Base-by-base conservation (phyloP, 2,888 invertebrate species). In the Trypoxylon attenuatum region DNA sequence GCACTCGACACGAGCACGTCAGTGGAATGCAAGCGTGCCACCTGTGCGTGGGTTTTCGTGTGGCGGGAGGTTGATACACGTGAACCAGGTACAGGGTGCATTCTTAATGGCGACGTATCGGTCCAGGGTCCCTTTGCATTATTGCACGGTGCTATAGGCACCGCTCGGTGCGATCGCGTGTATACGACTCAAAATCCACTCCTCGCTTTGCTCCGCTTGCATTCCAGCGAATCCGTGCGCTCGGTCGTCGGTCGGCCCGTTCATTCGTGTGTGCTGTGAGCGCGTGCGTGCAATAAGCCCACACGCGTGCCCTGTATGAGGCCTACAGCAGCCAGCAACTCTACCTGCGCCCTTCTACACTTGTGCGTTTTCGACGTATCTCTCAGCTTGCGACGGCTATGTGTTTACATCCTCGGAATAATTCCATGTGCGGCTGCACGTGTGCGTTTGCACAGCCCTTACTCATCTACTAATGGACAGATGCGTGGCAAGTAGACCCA, bases 121-220 rank as follows among this genome's bases (percentile, higher is more conserved):
- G 33, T 29, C 13, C 42, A 25, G 4, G 23, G 33, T 23, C 58
- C 47, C 27, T 71, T 68, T 67, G 66, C 52, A 59, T 71, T 63
- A 66, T 63, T 58, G 62, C 46, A 47, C 23, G n/a, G 23, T n/a
- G n/a, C n/a, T n/a, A n/a, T n/a, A n/a, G 58, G 46, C 58, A 46
- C 46, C 13, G 41, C 13, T 43, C 16, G 18, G 22, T n/a, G n/a
- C 19, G 33, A 18, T n/a, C 13, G 42, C 27, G 52, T 1, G 21
- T 25, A 67, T 59, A 61, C 67, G 68, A 71, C 60, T 68, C 56
- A 66, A 71, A 56, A 61, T 63, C 62, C 56, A 50, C 65, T 64
- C 57, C 57, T 79, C 73, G 70, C 74, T 72, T 78, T 79, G 81
- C 79, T 82, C 80, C 77, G 72, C 80, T 83, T 82, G 80, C 82